Evolutionary conservation across 2,113 vertebrate genomes (phyloP).

Genomic region (Paratilapia polleni): DNA sequence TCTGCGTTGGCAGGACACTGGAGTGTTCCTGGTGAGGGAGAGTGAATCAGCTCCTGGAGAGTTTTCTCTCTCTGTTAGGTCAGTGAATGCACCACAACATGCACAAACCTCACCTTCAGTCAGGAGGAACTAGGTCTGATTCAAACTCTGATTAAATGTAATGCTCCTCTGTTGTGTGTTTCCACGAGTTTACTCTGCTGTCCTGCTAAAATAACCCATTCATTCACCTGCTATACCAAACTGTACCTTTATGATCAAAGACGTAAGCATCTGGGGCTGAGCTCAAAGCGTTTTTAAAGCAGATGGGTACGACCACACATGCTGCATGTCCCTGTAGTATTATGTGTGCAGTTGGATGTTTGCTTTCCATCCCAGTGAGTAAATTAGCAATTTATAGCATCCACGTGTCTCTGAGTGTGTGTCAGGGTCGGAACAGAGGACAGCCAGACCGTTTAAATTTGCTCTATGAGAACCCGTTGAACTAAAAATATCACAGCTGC

Average conservation of each 20-base stretch:
- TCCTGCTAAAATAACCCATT: not conserved
- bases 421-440: conserved; percentile 26
- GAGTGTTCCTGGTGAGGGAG: conserved; percentile 92
- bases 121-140: not conserved
- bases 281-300: not conserved
- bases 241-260: not conserved
- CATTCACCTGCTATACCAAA: not conserved
- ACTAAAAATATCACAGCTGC: conserved; percentile 61
- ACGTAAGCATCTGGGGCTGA: not conserved
- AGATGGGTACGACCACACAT: not conserved
- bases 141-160: not conserved
- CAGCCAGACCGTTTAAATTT: conserved; percentile 51
- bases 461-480: conserved; percentile 16
- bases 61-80: conserved; percentile 95
- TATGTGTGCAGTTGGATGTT: conserved; percentile 7
- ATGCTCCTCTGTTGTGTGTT: not conserved
- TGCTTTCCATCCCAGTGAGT: conserved; percentile 22
- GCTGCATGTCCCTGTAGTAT: not conserved
- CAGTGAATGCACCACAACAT: conserved; percentile 58
- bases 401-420: conserved; percentile 43
- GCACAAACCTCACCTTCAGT: not conserved
- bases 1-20: conserved; percentile 82
- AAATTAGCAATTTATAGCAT: conserved; percentile 25
- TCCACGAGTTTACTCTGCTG: not conserved
- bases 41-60: conserved; percentile 93